Evolutionary conservation across 2,888 invertebrate genomes (phyloP).

Genomic region (Rhogogaster chlorosoma): DNA sequence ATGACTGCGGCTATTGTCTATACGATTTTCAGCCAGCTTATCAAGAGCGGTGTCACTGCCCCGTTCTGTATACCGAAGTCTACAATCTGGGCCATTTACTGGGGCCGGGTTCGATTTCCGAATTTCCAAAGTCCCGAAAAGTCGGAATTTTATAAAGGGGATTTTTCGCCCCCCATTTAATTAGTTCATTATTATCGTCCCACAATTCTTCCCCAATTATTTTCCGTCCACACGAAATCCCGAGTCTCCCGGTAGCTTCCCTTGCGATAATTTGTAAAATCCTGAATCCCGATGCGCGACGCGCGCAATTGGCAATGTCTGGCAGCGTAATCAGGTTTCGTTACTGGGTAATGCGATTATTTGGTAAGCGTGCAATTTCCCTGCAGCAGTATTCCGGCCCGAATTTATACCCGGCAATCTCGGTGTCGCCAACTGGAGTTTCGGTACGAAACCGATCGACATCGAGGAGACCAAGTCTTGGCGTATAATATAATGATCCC

Average conservation of each 20-base stretch:
- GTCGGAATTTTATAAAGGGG: neutral
- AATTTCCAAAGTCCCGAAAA: too few species aligned
- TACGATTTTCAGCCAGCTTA: slow-evolving; percentile 8
- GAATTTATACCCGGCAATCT: neutral
- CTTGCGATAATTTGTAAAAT: slow-evolving; percentile 9
- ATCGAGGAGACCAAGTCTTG: neutral
- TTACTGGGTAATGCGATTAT: slow-evolving; percentile 71
- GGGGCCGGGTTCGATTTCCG: neutral
- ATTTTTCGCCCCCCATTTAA: neutral
- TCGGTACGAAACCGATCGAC: slow-evolving; percentile 15
- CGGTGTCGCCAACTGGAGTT: neutral
- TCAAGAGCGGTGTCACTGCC: slow-evolving; percentile 17
- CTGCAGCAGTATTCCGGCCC: slow-evolving; percentile 34
- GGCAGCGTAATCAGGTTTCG: slow-evolving; percentile 73
- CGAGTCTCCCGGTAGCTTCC: neutral
- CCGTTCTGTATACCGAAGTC: neutral
- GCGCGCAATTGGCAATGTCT: slow-evolving; percentile 71
- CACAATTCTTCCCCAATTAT: neutral
- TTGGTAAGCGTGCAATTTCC: slow-evolving; percentile 73
- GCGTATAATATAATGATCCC: neutral
- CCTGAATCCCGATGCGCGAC: slow-evolving; percentile 55
- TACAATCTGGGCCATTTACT: neutral
- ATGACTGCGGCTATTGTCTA: slow-evolving; percentile 24
- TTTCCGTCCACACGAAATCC: neutral
- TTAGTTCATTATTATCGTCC: neutral